A percentile compares a stretch with the other conserved stretches of the same genome.
phyloP scores from a whole-genome alignment of 1,140 invertebrate genomes.

The Lordiphosa stackelbergi region DNA sequence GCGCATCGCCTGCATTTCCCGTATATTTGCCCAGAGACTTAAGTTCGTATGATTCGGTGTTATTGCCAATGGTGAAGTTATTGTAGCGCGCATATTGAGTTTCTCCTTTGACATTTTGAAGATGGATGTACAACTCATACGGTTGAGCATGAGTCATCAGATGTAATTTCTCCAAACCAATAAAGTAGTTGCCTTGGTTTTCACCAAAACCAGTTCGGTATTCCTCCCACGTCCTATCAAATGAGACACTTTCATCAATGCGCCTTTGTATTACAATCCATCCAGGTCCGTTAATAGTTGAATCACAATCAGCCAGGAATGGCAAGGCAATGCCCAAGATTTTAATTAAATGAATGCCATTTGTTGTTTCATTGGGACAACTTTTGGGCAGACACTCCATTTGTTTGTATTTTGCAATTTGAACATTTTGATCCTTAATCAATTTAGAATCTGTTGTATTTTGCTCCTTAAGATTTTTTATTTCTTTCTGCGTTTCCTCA shows the following conservation, averaged over 20 bases:
- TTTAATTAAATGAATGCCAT: neutral
- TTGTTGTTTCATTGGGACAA: neutral
- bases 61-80: conserved; percentile 79
- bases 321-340: neutral
- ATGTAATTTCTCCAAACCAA: conserved; percentile 80
- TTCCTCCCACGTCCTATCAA: conserved; percentile 80
- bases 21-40: conserved; percentile 83
- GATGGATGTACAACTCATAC: conserved; percentile 72
- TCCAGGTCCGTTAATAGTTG: conserved; percentile 47
- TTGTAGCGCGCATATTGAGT: conserved; percentile 81
- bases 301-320: no score
- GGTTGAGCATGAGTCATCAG: conserved; percentile 78
- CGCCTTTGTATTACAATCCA: conserved; percentile 82
- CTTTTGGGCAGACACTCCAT: no score
- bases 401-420: neutral
- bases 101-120: conserved; percentile 78
- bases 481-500: neutral
- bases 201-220: conserved; percentile 82
- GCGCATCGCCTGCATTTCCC: conserved; percentile 42
- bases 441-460: neutral
- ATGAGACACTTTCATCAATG: conserved; percentile 80
- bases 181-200: conserved; percentile 80
- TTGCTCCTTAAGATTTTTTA: neutral
- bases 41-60: conserved; percentile 81
- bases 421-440: neutral